A percentile compares a stretch with the other conserved stretches of the same genome.
Evolutionary conservation across 2,888 invertebrate genomes (phyloP).

Genomic region (Pseudanteris insignis): DNA sequence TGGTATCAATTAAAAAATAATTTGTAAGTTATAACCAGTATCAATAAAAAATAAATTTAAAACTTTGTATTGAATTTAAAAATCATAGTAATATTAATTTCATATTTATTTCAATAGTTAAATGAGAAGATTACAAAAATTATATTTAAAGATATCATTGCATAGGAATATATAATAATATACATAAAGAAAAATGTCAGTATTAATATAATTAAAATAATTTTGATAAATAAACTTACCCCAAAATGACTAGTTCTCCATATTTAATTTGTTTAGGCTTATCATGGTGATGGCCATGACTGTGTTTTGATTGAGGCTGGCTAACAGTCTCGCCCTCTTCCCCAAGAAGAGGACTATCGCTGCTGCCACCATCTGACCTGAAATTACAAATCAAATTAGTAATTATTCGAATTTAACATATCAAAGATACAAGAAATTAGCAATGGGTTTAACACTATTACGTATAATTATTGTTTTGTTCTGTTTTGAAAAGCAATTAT

Average conservation of each 20-base stretch:
- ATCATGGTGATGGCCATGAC: conserved; percentile 74
- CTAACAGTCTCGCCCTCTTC: conserved; percentile 65
- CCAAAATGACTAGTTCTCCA: conserved; percentile 93
- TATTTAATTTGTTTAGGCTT: conserved; percentile 85
- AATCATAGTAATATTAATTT: too few species aligned
- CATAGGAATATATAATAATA: too few species aligned
- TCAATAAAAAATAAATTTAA: neutral
- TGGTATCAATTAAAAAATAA: conserved; percentile 12
- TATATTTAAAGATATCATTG: too few species aligned
- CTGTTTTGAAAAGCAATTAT: too few species aligned
- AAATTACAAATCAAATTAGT: conserved; percentile 38
- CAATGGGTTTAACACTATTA: too few species aligned
- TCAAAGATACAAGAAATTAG: too few species aligned
- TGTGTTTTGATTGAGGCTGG: conserved; percentile 62
- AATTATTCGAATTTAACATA: too few species aligned
- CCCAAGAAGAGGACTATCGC: conserved; percentile 64
- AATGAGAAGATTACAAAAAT: too few species aligned
- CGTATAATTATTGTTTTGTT: too few species aligned
- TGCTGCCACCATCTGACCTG: conserved; percentile 66
- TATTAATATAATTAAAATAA: too few species aligned
- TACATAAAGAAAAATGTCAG: too few species aligned
- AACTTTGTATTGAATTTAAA: neutral
- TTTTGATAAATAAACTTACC: too few species aligned
- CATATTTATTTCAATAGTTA: neutral
- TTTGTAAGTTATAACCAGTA: conserved; percentile 2